Conservation (phyloP, 64 coral and sea anemone genomes). For the Montipora cactus region DNA sequence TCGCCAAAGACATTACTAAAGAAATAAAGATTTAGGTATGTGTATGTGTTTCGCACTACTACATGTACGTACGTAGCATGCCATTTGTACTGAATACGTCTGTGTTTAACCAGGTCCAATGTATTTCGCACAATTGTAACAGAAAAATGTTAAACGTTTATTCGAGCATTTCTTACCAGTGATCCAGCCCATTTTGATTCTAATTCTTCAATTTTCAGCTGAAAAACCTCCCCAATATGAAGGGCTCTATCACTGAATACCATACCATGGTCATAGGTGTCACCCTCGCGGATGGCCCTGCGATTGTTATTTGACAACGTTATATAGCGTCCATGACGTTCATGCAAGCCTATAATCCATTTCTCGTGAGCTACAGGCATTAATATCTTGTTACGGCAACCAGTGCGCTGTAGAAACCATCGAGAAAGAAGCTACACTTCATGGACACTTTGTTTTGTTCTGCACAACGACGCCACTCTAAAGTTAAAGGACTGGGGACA, state of each 20-base stretch:
- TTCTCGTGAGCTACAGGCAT: slow-evolving; percentile 65
- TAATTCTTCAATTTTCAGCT: slow-evolving; percentile 92
- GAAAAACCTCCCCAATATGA: slow-evolving; percentile 93
- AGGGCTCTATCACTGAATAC: slow-evolving; percentile 84
- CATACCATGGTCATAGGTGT: slow-evolving; percentile 96
- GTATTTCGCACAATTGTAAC: not conserved
- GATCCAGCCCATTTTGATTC: slow-evolving; percentile 99
- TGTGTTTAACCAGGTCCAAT: not conserved
- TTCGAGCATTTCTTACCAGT: slow-evolving; percentile 73
- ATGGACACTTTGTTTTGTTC: not conserved
- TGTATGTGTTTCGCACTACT: not conserved
- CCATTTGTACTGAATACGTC: not conserved
- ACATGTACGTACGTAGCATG: not conserved
- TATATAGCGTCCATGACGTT: slow-evolving; percentile 80
- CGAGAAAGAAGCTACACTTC: not conserved
- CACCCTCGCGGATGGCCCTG: slow-evolving; percentile 83
- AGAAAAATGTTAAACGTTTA: not conserved
- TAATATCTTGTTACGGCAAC: slow-evolving; percentile 2
- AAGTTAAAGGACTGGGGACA: not conserved
- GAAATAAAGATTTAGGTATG: too few relatives aligned
- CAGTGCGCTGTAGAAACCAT: not conserved
- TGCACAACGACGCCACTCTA: not conserved
- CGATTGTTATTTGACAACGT: slow-evolving; percentile 58
- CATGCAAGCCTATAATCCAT: slow-evolving; percentile 87
- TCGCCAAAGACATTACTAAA: too few relatives aligned